Evolutionary conservation across 2,113 vertebrate species (phyloP), one percentile per base, ranked within the genome.

Genomic region (Hiodon tergisus): DNA sequence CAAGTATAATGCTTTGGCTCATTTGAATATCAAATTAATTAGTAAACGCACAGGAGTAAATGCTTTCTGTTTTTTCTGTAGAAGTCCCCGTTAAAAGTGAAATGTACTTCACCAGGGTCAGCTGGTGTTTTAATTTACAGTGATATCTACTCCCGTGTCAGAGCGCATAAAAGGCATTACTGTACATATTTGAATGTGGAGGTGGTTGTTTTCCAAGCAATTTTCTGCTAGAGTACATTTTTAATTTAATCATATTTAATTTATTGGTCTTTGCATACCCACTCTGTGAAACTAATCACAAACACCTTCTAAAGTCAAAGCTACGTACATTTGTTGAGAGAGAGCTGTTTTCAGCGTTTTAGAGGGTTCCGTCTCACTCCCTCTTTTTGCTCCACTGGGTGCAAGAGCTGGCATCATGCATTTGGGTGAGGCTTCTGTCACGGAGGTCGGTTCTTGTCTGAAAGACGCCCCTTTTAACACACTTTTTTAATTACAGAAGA

Each of bases 11-110:
- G 85, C 88, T 87, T 85, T 84, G 88, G 85, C 92, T 93, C 89
- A 92, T 93, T 93, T 94, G 87, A 94, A 93, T 93, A 93, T 89
- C 88, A 90, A 90, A 94, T 94, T 92, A 93, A 94, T 95, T 92
- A 93, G 90, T 62, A 83, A 92, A 92, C 93, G 93, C 92, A 93
- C 89, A 89, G 89, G 90, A 93, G 90, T 92, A 90, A 93, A 93
- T 88, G 86, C 84, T 85, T 90, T 88, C 82, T 87, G 31, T 31
- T 93, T 89, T 60, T 71, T 54, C 60, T 71, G 2, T 46, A 92
- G 83, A 94, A 94, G 89, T 91, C 93, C 91, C 92, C 93, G 93
- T 95, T 93, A 93, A 92, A 93, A 92, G 91, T 92, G 91, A 93
- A 91, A 93, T 93, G 91, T 90, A 85, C 85, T 93, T 86, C 78